Evolutionary conservation across 2,113 vertebrate genomes (phyloP), one percentile per base, ranked within the genome.

Genomic region (Astatoreochromis straeleni): DNA sequence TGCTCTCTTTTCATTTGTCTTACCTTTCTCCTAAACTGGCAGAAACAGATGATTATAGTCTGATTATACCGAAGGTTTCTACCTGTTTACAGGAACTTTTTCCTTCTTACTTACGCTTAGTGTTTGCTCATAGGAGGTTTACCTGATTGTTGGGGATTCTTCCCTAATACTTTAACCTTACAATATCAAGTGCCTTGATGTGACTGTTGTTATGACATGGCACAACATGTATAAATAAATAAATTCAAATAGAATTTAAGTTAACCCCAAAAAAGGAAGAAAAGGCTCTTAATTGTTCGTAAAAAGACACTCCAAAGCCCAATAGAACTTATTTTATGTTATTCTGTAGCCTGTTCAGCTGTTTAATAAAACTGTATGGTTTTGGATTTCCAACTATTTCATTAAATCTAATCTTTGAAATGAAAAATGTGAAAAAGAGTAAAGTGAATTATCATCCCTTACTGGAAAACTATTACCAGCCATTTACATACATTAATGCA

Each of bases 381-480:
- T 78, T 68, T 51, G 68, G 65, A 17, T 82, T 86, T 68, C 40
- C 19, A 84, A 80, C 1, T 11, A 78, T 49, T 57, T 88, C 54
- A 86, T 85, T 88, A 80, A 83, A 51, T 80, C 3, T 68, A 42
- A 80, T 58, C 16, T 49, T 24, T 78, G 40, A 65, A 75, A 81
- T 81, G 33, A 55, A 51, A 87, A 85, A 70, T 31, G 84, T 29
- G 45, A 14, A 33, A 58, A 33, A 45, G 29, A 51, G 11, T 29
- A 29, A 65, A 84, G 5, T 81, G 19, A 84, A 82, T 81, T 38
- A 84, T 35, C 40, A 42, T 24, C 5, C 12, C 8, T 63, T 4
- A 19, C 7, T 24, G 42, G 10, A 79, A 87, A 85, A 70, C 31
- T n/a, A 80, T 70, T 88, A 24, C 81, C 51, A 10, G 26, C 33